Conservation (phyloP, 1,140 invertebrate genomes). For the Solenopsis invicta region DNA sequence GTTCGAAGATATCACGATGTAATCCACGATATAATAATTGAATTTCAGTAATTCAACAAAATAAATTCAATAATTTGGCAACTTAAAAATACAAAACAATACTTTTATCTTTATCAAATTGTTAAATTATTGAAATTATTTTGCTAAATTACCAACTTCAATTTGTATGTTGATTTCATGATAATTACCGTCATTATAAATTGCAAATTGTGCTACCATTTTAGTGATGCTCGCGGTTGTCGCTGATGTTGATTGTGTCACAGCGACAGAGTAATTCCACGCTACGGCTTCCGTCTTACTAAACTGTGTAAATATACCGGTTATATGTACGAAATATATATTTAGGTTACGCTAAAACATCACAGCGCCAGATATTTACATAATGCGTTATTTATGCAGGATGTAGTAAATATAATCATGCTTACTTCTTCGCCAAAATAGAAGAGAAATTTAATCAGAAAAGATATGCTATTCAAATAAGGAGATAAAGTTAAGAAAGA, state of each 20-base stretch:
- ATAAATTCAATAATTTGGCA: background rate
- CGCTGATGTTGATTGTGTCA: slow-evolving; percentile 42
- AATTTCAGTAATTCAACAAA: slow-evolving; percentile 18
- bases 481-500: no score
- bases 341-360: background rate
- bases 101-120: background rate
- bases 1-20: slow-evolving; percentile 9
- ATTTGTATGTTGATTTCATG: slow-evolving; percentile 16
- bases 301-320: slow-evolving; percentile 25
- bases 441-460: background rate
- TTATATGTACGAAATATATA: background rate
- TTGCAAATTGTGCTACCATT: slow-evolving; percentile 10
- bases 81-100: slow-evolving; percentile 8
- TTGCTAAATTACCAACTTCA: background rate
- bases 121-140: background rate
- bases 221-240: slow-evolving; percentile 7
- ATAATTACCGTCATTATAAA: slow-evolving; percentile 44
- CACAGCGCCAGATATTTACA: slow-evolving; percentile 1
- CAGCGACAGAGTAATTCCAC: slow-evolving; percentile 6
- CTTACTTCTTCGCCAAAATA: background rate
- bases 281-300: slow-evolving; percentile 36
- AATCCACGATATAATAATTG: slow-evolving; percentile 10
- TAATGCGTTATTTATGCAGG: slow-evolving; percentile 8
- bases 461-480: background rate
- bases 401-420: background rate